These are phyloP conservation scores for Pecten maximus DNA, from an alignment of 2,888 invertebrate species.

Conservation along the genomic window DNA sequence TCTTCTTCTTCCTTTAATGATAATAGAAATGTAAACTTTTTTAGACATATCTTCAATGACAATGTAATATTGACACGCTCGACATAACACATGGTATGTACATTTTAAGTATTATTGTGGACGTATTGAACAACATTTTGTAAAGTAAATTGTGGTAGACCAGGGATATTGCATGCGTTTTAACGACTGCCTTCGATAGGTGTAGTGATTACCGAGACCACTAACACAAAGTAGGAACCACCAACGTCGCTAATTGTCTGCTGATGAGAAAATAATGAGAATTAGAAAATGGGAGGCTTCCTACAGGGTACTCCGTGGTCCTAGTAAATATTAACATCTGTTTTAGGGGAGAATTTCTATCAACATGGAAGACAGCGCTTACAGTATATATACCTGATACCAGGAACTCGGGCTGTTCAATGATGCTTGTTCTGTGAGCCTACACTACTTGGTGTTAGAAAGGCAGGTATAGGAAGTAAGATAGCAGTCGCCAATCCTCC, in stretches of 20 bases:
- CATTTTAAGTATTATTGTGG: background rate
- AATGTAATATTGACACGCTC: background rate
- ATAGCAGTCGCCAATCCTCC: too few relatives aligned
- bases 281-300: background rate
- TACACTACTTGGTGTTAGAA: background rate
- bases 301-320: background rate
- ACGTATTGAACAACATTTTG: background rate
- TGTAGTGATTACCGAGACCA: background rate
- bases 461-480: too few relatives aligned
- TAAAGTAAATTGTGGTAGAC: constrained; percentile 3
- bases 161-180: background rate
- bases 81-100: background rate
- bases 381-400: background rate
- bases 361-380: background rate
- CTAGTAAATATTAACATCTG: background rate
- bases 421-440: background rate
- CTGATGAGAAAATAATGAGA: constrained; percentile 35
- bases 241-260: background rate
- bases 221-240: background rate
- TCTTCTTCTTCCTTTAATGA: too few relatives aligned
- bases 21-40: too few relatives aligned
- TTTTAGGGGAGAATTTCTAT: background rate
- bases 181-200: background rate
- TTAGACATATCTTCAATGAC: too few relatives aligned
- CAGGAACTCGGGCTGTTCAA: background rate